Evolutionary conservation across 2,888 invertebrate genomes (phyloP), one percentile per base, ranked within the genome.

Genomic region (Chrysolina americana): DNA sequence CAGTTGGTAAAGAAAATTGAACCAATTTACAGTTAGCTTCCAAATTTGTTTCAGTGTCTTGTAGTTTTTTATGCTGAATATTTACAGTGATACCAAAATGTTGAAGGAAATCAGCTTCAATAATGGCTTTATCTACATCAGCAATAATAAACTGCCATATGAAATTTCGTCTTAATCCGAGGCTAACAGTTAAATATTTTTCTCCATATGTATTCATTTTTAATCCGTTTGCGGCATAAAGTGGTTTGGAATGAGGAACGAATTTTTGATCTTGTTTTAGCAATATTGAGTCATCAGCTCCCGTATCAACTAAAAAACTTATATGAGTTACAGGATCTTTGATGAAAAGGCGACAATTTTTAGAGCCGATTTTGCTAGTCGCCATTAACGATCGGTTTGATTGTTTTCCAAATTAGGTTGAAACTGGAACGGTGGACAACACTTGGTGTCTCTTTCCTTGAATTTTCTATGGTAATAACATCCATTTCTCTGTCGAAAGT

Each of bases 111-210:
- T 81, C 77, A 13, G 76, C 74, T 11, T 78, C 81, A n/a, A 80
- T 76, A n/a, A 79, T 80, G 11, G 79, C 69, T 36, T 68, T 69
- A 6, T 47, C 41, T 11, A 80, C 74, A 13, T 79, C 74, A 0
- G 81, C 81, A 8, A 81, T 65, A 6, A 79, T n/a, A 53, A 81
- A 81, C 5, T 64, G 44, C 79, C 79, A 81, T 41, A 36, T 19
- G 65, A 75, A 78, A 11, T 62, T 23, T 13, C 76, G 71, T 15
- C 80, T 62, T 15, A 81, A 56, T 15, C 74, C 74, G 17, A 81
- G 68, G 62, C 79, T 68, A 62, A 79, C 21, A 0, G 15, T 17
- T 13, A 72, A 23, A n/a, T 23, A 19, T 21, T 50, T 47, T 15
- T 11, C 15, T 15, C 72, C 72, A 59, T 44, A 72, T 11, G 72